Evolutionary conservation across 2,113 vertebrate genomes (phyloP).

Genomic region (Platichthys flesus): DNA sequence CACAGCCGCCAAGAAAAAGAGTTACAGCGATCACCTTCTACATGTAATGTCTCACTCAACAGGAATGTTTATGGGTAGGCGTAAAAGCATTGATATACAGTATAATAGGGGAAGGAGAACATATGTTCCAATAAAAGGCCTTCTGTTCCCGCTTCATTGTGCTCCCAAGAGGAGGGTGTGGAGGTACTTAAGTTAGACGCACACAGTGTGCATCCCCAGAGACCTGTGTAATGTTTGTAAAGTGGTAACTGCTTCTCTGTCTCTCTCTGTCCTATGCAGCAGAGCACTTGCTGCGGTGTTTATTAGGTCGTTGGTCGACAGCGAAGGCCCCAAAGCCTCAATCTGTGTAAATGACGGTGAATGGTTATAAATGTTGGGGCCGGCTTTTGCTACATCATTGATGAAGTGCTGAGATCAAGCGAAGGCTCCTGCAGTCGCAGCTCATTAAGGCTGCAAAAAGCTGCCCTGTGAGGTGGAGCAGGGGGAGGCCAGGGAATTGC

Average conservation of each 20-base stretch:
- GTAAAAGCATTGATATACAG: slow-evolving; percentile 76
- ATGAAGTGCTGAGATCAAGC: slow-evolving; percentile 68
- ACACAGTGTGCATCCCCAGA: slow-evolving; percentile 65
- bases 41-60: slow-evolving; percentile 72
- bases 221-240: slow-evolving; percentile 78
- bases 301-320: slow-evolving; percentile 44
- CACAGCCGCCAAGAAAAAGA: slow-evolving; percentile 51
- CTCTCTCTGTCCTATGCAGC: slow-evolving; percentile 44
- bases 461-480: slow-evolving; percentile 48
- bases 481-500: slow-evolving; percentile 60
- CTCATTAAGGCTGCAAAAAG: slow-evolving; percentile 75
- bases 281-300: slow-evolving; percentile 35
- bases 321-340: slow-evolving; percentile 38
- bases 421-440: slow-evolving; percentile 55
- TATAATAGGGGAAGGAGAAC: slow-evolving; percentile 75
- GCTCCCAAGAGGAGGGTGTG: slow-evolving; percentile 69
- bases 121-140: slow-evolving; percentile 83
- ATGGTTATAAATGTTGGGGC: slow-evolving; percentile 69
- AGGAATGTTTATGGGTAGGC: slow-evolving; percentile 75
- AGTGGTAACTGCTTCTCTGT: slow-evolving; percentile 70
- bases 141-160: slow-evolving; percentile 76
- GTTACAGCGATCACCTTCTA: slow-evolving; percentile 48
- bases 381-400: slow-evolving; percentile 67
- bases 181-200: slow-evolving; percentile 78
- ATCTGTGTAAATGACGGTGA: slow-evolving; percentile 62